Evolutionary conservation across 2,888 invertebrate species (phyloP).

Genomic region (Melieria crassipennis): DNA sequence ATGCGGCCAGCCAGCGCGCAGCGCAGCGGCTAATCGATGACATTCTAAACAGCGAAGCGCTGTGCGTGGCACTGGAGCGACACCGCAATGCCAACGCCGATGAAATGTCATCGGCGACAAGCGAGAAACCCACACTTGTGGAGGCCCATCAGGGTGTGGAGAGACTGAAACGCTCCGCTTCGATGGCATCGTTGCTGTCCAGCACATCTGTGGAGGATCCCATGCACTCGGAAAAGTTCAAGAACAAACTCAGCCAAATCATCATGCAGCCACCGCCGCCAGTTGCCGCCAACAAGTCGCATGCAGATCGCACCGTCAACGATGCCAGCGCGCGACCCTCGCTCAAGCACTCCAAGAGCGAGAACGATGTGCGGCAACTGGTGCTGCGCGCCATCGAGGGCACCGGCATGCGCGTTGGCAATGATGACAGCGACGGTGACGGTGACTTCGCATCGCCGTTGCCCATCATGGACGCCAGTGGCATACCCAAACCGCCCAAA

Average conservation of each 20-base stretch:
- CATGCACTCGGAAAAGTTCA: slow-evolving; percentile 56
- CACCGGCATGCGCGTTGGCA: slow-evolving; percentile 10
- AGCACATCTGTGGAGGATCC: slow-evolving; percentile 48
- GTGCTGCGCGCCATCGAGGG: slow-evolving; percentile 49
- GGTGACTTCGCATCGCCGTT: slow-evolving; percentile 5
- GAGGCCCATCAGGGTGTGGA: neutral
- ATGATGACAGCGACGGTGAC: slow-evolving; percentile 11
- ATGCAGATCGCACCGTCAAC: slow-evolving; percentile 7
- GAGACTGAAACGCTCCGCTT: slow-evolving; percentile 33
- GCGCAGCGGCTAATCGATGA: slow-evolving; percentile 52
- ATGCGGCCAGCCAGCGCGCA: slow-evolving; percentile 44
- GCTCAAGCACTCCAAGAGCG: slow-evolving; percentile 59
- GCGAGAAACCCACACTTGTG: neutral
- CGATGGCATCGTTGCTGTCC: slow-evolving; percentile 42
- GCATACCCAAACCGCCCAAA: slow-evolving; percentile 60
- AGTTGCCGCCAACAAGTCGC: neutral
- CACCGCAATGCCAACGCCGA: slow-evolving; percentile 5
- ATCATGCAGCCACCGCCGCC: slow-evolving; percentile 45
- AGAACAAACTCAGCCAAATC: slow-evolving; percentile 54
- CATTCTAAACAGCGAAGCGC: slow-evolving; percentile 49
- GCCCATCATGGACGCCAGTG: slow-evolving; percentile 2
- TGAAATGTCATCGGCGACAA: neutral
- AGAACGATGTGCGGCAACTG: slow-evolving; percentile 55
- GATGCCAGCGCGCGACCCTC: neutral
- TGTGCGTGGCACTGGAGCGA: slow-evolving; percentile 47